Evolutionary conservation across 2,797 vertebrate species (phyloP), one percentile per base, ranked within the genome.

Genomic region (Oreortyx pictus): DNA sequence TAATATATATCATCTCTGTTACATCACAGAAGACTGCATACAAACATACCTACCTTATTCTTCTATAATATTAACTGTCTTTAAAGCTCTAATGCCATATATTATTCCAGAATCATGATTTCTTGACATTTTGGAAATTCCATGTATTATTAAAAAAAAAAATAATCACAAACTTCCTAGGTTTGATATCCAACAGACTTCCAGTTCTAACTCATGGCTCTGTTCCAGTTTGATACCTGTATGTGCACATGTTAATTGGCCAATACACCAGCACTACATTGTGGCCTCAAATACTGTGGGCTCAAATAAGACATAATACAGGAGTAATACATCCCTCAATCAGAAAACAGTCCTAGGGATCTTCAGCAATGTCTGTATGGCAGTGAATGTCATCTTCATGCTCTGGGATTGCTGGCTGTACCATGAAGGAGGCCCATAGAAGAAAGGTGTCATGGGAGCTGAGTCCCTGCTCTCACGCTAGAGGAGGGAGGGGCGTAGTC

Each of bases 1-100:
- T 46, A 39, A 74, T 47, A n/a, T 14, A 49, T 84, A 59, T 23
- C 22, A 66, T n/a, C 75, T 66, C 27, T 9, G 87, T 60, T 33
- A 91, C 15, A 54, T 92, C 37, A 78, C 8, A 31, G 9, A 29
- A 47, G 44, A 19, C 19, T 44, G 18, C 39, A 11, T 41, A 31
- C 11, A 41, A 4, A 7, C 29, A 29, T 31, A 65, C 2, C 44
- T 92, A 65, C 31, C 46, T 57, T 82, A 39, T 44, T n/a, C 4
- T 16, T 80, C 24, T 65, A 10, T 64, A 82, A 72, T 84, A 64
- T 75, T 87, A 94, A 87, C 43, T 54, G 82, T n/a, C 27, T 44
- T 25, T 52, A 88, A 71, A 78, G 25, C 66, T 95, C 46, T 89
- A 84, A 88, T 82, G 75, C 14, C 43, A 78, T 59, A 10, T 82